Base-by-base conservation (phyloP, 1,140 invertebrate genomes). In the Drosophila kikkawai region DNA sequence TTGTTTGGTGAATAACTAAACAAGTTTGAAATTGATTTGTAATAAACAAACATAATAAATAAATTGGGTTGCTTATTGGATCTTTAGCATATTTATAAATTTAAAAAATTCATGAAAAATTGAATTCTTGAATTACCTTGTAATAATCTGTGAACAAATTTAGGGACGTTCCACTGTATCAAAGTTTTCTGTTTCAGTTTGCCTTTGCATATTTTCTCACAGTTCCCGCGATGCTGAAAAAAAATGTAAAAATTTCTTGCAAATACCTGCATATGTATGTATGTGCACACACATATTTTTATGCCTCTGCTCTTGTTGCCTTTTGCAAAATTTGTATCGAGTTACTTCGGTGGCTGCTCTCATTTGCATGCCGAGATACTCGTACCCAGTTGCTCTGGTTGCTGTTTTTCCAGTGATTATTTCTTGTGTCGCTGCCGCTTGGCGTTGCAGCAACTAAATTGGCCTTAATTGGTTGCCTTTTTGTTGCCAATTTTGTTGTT, bases 401-500 rank as follows among this genome's bases (percentile, higher is more conserved):
- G 67, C 56, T 71, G 75, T 80, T 80, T 86, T 79, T 71, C 59
- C 67, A 81, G 78, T 85, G 82, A 85, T 85, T 85, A 85, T 81
- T 81, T 84, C 79, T 85, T 85, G 82, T 85, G 82, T 85, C 82
- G 82, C 76, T 73, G 75, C 80, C 68, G 75, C 71, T 58, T 73
- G 69, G 80, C 82, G 79, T 88, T 88, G 84, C 80, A 51, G 84
- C 84, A 88, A 88, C 84, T 80, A 88, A 88, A 88, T 88, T 88
- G 84, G 84, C 84, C 84, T 88, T 88, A 88, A 88, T 88, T 88
- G 84, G 84, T 79, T 84, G 84, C 85, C 78, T 79, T 79, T 79
- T 79, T 79, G 65, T 73, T 65, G 44, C 68, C 67, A 79, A 79
- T 79, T 73, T 79, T 65, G 65, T 77, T 76, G 53, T 76, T 83